Evolutionary conservation across 2,113 vertebrate species (phyloP), one percentile per base, ranked within the genome.

Genomic region (Trogon melanurus): DNA sequence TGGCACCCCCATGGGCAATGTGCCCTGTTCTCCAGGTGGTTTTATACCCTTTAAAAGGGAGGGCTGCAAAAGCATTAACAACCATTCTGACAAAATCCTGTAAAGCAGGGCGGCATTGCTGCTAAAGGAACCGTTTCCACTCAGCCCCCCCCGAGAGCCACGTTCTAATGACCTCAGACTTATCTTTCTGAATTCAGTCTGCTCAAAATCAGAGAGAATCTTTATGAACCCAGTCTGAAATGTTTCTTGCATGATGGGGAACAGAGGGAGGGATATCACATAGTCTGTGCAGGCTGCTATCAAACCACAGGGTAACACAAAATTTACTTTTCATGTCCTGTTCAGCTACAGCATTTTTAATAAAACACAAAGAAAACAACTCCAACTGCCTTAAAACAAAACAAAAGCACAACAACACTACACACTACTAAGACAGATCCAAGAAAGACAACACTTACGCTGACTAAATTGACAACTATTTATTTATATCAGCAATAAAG

Each of bases 401-500:
- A 65, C 27, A 50, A 82, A 91, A 78, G 0, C 36, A 50, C 74
- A 79, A 50, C 74, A 79, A 41, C 50, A 20, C 36, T 66, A 51
- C 53, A 64, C 10, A 36, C 19, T 26, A 58, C 71, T 69, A 51
- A 93, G 79, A 51, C 44, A 95, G 30, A 47, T 53, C 65, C 57
- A 86, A 69, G 83, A 86, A 83, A 38, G 57, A 11, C 3, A 2
- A 23, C 34, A 41, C 30, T 65, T 41, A 89, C 44, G 69, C 3
- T 75, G 85, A 50, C 69, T 69, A 82, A 71, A 60, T 67, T 4
- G 6, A 27, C 20, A 84, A 48, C 13, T 54, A 38, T 70, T 89
- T 85, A 58, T 96, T 91, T 90, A 64, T 30, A 86, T 47, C 69
- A 75, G 44, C n/a, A 69, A n/a, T 61, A 79, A 88, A 92, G 61